phyloP scores from a whole-genome alignment of 2,113 vertebrate species.

The Eurystomus gularis region DNA sequence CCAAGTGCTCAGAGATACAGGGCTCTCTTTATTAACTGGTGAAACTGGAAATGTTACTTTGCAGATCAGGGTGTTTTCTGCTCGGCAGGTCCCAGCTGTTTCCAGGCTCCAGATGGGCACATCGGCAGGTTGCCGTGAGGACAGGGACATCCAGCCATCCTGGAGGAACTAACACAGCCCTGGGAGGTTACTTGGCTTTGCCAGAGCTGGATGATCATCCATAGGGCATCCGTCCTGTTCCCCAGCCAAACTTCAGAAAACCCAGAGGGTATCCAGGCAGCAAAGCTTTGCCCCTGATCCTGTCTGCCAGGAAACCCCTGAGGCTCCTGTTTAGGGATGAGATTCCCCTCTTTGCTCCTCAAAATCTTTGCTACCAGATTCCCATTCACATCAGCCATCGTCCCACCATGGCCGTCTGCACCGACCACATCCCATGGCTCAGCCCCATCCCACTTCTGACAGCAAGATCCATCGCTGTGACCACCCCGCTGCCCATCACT shows the following conservation, averaged over 20 bases:
- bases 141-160: not conserved
- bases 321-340: not conserved
- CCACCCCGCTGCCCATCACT: not conserved
- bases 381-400: fast-evolving
- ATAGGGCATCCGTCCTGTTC: fast-evolving
- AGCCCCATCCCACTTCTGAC: not conserved
- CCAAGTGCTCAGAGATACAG: not conserved
- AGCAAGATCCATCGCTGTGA: not conserved
- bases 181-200: not conserved
- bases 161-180: fast-evolving
- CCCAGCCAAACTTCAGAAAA: not conserved
- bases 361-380: not conserved
- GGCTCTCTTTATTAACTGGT: not conserved
- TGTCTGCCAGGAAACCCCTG: not conserved
- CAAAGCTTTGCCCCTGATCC: not conserved
- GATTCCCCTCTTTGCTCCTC: not conserved
- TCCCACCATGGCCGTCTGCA: not conserved
- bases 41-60: not conserved
- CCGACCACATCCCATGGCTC: not conserved
- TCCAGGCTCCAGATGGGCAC: fast-evolving
- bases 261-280: not conserved
- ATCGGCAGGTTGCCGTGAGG: fast-evolving
- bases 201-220: not conserved
- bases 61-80: not conserved
- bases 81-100: not conserved